phyloP scores from a whole-genome alignment of 2,888 invertebrate genomes.

The Diaprepes abbreviatus region DNA sequence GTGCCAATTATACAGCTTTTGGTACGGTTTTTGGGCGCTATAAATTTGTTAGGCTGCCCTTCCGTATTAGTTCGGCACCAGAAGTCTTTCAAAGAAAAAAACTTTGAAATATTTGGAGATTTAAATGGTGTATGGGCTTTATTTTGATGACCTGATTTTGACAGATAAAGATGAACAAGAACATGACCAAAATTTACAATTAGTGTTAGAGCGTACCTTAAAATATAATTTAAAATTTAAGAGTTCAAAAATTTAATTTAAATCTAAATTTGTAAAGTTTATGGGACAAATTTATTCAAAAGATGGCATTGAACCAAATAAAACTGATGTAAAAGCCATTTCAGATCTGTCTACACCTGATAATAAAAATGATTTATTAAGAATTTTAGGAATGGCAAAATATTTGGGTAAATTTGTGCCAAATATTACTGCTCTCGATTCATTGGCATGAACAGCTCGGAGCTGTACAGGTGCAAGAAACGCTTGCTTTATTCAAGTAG shows the following conservation, averaged over 20 bases:
- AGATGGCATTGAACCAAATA: constrained; percentile 39
- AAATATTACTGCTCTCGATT: too few species aligned
- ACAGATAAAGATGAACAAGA: constrained; percentile 39
- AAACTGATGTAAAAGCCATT: constrained; percentile 51
- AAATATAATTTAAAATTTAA: constrained; percentile 49
- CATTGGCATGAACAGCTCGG: too few species aligned
- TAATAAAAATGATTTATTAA: constrained; percentile 49
- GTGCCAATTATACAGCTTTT: too few species aligned
- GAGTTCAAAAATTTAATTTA: constrained; percentile 36
- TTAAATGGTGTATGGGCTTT: constrained; percentile 47
- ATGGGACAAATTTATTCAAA: constrained; percentile 47
- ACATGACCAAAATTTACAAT: constrained; percentile 44
- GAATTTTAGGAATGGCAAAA: constrained; percentile 53
- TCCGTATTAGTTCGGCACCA: constrained; percentile 45
- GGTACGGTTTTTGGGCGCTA: too few species aligned
- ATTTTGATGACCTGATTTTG: constrained; percentile 49
- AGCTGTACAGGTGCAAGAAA: too few species aligned
- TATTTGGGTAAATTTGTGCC: constrained; percentile 52
- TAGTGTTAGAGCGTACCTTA: constrained; percentile 46
- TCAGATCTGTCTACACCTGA: too few species aligned
- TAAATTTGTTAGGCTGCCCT: constrained; percentile 43
- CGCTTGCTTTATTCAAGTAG: too few species aligned
- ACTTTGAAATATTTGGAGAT: too few species aligned
- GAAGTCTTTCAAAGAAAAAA: constrained; percentile 44
- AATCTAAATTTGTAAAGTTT: constrained; percentile 40